Evolutionary conservation across 2,888 invertebrate species (phyloP).

Genomic region (Rhagium mordax): DNA sequence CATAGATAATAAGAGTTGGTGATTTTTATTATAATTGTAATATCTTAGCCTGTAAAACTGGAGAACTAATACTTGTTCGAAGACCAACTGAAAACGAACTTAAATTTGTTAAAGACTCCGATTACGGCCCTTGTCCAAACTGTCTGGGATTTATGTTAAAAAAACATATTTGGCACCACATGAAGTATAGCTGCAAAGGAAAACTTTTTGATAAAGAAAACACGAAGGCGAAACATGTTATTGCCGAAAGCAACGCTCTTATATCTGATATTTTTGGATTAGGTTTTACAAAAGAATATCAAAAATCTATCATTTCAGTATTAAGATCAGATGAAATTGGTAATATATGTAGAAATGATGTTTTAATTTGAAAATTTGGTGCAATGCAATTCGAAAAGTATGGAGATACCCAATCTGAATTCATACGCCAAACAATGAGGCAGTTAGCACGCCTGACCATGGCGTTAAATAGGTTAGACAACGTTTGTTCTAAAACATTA

Average conservation of each 20-base stretch:
- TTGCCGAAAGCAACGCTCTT: not conserved
- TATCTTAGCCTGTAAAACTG: not conserved
- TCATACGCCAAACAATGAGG: slow-evolving; percentile 34
- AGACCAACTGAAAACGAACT: not conserved
- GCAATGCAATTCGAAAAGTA: slow-evolving; percentile 32
- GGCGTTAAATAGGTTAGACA: not conserved
- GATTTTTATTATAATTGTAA: not conserved
- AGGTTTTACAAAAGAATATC: not conserved
- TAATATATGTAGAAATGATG: not conserved
- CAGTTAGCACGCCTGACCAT: slow-evolving; percentile 28
- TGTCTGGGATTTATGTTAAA: slow-evolving; percentile 40
- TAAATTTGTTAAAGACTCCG: not conserved
- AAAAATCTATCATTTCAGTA: not conserved
- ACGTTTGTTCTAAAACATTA: not conserved
- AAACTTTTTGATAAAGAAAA: not conserved
- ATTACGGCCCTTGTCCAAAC: slow-evolving; percentile 33
- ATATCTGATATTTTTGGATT: not conserved
- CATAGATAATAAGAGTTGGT: not conserved
- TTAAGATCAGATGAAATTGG: not conserved
- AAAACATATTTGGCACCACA: slow-evolving; percentile 37
- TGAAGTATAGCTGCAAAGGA: not conserved
- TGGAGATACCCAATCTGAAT: slow-evolving; percentile 31
- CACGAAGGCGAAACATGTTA: not conserved
- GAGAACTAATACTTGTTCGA: not conserved
- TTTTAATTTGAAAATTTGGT: slow-evolving; percentile 30